Evolutionary conservation across 2,888 invertebrate species (phyloP).

Genomic region (Hydraecia micacea): DNA sequence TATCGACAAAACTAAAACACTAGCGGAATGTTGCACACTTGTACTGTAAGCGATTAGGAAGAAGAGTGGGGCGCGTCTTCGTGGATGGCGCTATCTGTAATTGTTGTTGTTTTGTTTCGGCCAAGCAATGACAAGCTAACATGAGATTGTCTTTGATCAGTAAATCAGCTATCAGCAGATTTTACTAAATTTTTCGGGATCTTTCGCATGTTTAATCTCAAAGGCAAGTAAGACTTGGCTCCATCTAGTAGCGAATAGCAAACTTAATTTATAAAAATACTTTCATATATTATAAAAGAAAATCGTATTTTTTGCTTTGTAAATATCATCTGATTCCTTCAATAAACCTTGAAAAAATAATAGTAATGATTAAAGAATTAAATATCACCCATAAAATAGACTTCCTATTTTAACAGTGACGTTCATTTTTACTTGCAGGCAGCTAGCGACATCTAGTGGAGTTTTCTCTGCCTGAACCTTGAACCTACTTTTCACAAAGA

Average conservation of each 20-base stretch:
- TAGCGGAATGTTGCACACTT: too few relatives aligned
- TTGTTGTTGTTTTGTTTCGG: too few relatives aligned
- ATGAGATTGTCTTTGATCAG: too few relatives aligned
- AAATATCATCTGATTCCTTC: background rate
- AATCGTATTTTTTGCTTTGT: background rate
- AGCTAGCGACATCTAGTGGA: constrained; percentile 19
- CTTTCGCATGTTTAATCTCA: too few relatives aligned
- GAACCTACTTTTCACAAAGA: background rate
- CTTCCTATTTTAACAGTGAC: background rate
- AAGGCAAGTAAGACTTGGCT: background rate
- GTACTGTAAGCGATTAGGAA: too few relatives aligned
- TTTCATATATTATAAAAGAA: background rate
- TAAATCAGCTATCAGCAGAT: too few relatives aligned
- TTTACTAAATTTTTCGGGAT: too few relatives aligned
- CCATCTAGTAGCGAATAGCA: constrained; percentile 6
- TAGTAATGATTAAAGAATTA: background rate
- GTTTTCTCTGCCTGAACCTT: background rate
- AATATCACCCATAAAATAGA: too few relatives aligned
- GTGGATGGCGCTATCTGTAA: too few relatives aligned
- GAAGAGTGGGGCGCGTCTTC: too few relatives aligned
- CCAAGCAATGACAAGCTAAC: too few relatives aligned
- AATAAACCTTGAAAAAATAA: background rate
- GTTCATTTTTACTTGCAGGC: background rate
- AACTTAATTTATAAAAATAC: background rate
- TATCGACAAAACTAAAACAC: too few relatives aligned